A percentile compares a stretch with the other conserved stretches of the same genome.
Conservation (phyloP, 2,113 vertebrate genomes). For the Quiscalus mexicanus region DNA sequence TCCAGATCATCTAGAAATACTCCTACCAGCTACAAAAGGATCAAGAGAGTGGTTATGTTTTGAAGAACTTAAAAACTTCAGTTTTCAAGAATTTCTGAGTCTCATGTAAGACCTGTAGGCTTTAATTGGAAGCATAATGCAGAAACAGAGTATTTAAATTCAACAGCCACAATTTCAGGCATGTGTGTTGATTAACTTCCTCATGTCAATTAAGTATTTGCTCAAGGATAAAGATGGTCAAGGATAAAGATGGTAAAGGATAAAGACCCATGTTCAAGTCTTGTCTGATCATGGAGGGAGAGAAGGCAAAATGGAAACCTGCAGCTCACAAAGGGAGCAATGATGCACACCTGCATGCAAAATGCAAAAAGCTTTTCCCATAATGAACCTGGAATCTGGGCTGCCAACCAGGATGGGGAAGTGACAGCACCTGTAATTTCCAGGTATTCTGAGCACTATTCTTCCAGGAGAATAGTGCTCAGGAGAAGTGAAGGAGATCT, state of each 20-base stretch:
- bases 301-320: background rate
- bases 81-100: background rate
- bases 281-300: background rate
- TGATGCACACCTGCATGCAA: background rate
- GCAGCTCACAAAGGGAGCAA: background rate
- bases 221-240: background rate
- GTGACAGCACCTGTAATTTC: background rate
- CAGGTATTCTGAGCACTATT: background rate
- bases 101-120: background rate
- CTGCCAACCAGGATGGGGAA: background rate
- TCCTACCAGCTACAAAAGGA: background rate
- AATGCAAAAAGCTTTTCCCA: background rate
- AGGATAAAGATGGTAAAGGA: background rate
- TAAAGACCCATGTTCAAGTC: background rate
- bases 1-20: background rate
- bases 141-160: background rate
- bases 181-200: background rate
- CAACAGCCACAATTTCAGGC: background rate
- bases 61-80: background rate
- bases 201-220: background rate
- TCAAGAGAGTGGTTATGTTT: background rate
- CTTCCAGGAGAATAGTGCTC: too few species aligned
- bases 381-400: background rate
- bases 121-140: background rate
- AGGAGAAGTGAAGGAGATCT: background rate